Conservation (phyloP, 2,797 vertebrate species). For the Hypotaenidia philippensis region DNA sequence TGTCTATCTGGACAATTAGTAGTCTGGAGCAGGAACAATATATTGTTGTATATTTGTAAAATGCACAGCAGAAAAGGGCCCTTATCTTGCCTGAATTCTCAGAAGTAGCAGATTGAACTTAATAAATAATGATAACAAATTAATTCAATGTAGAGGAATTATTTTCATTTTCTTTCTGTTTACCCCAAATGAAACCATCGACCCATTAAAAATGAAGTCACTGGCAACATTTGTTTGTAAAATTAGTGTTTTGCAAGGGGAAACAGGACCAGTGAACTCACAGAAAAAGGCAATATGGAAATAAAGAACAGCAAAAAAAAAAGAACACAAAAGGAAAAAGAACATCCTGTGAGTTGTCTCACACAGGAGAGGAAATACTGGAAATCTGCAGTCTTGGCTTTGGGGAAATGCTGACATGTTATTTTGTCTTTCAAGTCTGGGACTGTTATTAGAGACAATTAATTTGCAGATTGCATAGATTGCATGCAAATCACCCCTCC, state of each 20-base stretch:
- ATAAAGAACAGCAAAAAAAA: background rate
- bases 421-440: background rate
- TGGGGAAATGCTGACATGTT: background rate
- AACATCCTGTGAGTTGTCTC: background rate
- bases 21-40: conserved; percentile 42
- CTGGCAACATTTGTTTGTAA: background rate
- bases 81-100: conserved; percentile 6
- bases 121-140: background rate
- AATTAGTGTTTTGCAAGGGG: background rate
- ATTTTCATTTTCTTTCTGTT: background rate
- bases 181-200: background rate
- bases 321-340: background rate
- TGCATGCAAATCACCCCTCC: background rate
- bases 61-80: background rate
- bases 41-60: conserved; percentile 38
- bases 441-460: background rate
- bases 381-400: background rate
- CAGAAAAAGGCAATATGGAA: background rate
- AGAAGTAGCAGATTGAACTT: background rate
- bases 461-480: background rate
- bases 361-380: background rate
- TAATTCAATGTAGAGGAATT: background rate
- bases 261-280: background rate
- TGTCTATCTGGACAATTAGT: conserved; percentile 62
- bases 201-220: background rate